These are phyloP conservation scores for Drosophila orena DNA, from an alignment of 1,140 invertebrate species.

Conservation along the genomic window DNA sequence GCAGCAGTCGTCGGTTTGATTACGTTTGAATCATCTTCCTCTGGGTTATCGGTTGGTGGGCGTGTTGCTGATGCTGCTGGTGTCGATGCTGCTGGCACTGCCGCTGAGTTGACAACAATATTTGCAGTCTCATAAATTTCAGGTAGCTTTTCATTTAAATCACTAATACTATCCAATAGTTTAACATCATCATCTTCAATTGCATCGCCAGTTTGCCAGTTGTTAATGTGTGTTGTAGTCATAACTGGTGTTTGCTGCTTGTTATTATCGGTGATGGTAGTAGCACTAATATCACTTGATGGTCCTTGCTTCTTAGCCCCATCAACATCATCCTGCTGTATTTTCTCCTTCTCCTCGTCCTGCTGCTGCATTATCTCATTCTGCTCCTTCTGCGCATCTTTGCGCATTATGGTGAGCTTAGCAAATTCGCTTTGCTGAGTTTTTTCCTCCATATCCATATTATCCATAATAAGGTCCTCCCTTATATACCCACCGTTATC, in stretches of 20 bases:
- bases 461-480: constrained; percentile 71
- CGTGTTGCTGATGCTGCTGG: constrained; percentile 44
- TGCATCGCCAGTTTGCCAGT: constrained; percentile 63
- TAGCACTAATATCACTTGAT: constrained; percentile 84
- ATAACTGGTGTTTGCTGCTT: constrained; percentile 65
- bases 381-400: constrained; percentile 65
- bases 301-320: constrained; percentile 61
- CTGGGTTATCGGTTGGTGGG: constrained; percentile 72
- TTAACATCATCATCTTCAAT: constrained; percentile 70
- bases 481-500: constrained; percentile 28
- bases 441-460: constrained; percentile 45
- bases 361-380: constrained; percentile 18
- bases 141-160: constrained; percentile 85
- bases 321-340: constrained; percentile 71
- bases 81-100: constrained; percentile 53
- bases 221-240: constrained; percentile 61
- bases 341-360: constrained; percentile 9
- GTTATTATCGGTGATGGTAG: constrained; percentile 70
- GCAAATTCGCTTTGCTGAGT: constrained; percentile 79
- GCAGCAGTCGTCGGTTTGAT: constrained; percentile 51
- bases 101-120: constrained; percentile 82
- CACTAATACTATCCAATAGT: constrained; percentile 85
- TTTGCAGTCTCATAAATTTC: constrained; percentile 85
- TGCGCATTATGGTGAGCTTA: constrained; percentile 72
- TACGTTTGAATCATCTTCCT: constrained; percentile 54